phyloP scores from a whole-genome alignment of 2,113 vertebrate species.

The Pomatostomus ruficeps region DNA sequence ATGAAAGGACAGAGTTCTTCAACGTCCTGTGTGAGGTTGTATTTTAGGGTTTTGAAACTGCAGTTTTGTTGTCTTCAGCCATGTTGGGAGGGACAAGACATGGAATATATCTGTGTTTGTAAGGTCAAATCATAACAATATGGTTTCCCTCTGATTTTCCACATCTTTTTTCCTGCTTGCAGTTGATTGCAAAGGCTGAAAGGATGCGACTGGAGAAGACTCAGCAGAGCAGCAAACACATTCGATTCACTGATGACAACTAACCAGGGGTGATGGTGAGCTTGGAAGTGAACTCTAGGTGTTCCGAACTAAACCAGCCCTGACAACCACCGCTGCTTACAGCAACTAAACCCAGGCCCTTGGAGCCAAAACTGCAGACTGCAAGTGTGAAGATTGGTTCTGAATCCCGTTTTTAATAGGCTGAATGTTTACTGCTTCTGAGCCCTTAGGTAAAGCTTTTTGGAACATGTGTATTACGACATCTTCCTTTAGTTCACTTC shows the following conservation, averaged over 20 bases:
- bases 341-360: not conserved
- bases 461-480: not conserved
- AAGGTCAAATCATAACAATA: not conserved
- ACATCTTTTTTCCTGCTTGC: not conserved
- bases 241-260: slow-evolving; percentile 82
- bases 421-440: slow-evolving; percentile 41
- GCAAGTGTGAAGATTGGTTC: not conserved
- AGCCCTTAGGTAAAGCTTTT: slow-evolving; percentile 48
- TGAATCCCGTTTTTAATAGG: not conserved
- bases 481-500: slow-evolving; percentile 25
- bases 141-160: not conserved
- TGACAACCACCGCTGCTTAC: not conserved
- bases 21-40: not conserved
- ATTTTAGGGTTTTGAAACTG: not conserved
- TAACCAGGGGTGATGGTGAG: slow-evolving; percentile 37
- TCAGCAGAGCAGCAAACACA: slow-evolving; percentile 87
- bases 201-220: slow-evolving; percentile 87
- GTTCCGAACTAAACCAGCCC: not conserved
- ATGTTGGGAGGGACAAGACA: not conserved
- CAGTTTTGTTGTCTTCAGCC: not conserved
- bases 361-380: not conserved
- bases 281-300: not conserved
- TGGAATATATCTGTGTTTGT: not conserved
- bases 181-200: slow-evolving; percentile 95
- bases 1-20: not conserved